Evolutionary conservation across 2,113 vertebrate genomes (phyloP), one percentile per base, ranked within the genome.

Genomic region (Ciconia boyciana): DNA sequence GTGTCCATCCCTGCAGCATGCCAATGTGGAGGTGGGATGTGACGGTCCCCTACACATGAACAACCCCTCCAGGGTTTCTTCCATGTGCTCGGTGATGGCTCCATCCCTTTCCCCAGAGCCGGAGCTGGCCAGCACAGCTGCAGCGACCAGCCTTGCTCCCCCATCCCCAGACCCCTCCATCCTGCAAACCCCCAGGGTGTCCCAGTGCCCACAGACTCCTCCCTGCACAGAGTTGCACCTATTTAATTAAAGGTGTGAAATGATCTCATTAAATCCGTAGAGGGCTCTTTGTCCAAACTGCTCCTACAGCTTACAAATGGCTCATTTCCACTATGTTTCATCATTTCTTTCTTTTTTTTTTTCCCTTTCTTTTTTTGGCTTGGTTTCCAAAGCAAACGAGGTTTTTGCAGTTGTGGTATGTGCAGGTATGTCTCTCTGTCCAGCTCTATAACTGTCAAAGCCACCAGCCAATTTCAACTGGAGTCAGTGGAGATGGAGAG

Each of bases 211-310:
- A 19, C 68, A 58, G 26, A 34, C 68, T 66, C 15, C 34, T 76
- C 52, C 75, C 44, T 57, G 39, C 57, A 32, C n/a, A 52, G 29
- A 36, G 25, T 48, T 52, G 26, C 64, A 94, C 82, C 87, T 94
- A 43, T 80, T 94, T 90, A 94, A 93, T 93, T 94, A 83, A 84
- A 97, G 36, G 88, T 95, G 88, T 88, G 94, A 96, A 96, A 91
- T 72, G 49, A 90, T 80, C 76, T 94, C 79, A 88, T 88, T 95
- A 94, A 88, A 90, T 29, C 68, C 31, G 3, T 54, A 31, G 68
- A 75, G 85, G 48, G 41, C 51, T 88, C 66, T 96, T 70, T 62
- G 82, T 96, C 58, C 78, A 76, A 8, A 65, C 77, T 41, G 44
- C 49, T 96, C 57, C 41, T 11, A 60, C 74, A 85, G 57, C 61